Conservation (phyloP, 2,888 invertebrate species). For the Drosophila paramelanica region DNA sequence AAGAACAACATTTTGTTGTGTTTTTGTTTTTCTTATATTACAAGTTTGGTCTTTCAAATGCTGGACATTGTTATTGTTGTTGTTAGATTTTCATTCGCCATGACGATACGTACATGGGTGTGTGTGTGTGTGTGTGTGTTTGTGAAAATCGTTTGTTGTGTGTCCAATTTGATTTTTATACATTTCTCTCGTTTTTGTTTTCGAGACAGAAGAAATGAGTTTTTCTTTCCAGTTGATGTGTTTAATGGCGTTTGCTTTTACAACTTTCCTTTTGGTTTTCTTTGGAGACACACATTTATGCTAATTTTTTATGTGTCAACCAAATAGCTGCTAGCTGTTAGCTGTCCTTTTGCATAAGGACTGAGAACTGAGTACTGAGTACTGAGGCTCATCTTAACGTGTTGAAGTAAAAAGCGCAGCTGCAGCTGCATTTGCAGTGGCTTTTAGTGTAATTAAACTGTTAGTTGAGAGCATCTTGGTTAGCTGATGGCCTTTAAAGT, state of each 20-base stretch:
- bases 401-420: conserved; percentile 16
- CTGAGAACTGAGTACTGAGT: conserved; percentile 11
- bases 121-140: conserved; percentile 47
- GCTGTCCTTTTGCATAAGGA: conserved; percentile 16
- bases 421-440: conserved; percentile 56
- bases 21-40: conserved; percentile 78
- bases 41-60: conserved; percentile 61
- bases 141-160: conserved; percentile 61
- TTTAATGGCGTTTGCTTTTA: conserved; percentile 81
- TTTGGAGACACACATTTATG: conserved; percentile 62
- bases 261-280: conserved; percentile 63
- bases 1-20: conserved; percentile 73
- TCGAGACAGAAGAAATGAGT: conserved; percentile 69
- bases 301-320: conserved; percentile 71
- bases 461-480: conserved; percentile 18
- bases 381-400: conserved; percentile 30
- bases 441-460: conserved; percentile 83
- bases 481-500: conserved; percentile 32
- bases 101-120: background rate
- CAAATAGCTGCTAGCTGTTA: conserved; percentile 35
- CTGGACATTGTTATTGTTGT: conserved; percentile 67
- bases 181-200: conserved; percentile 29
- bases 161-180: conserved; percentile 78
- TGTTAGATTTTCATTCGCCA: conserved; percentile 12
- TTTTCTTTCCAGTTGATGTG: conserved; percentile 80